Evolutionary conservation across 2,888 invertebrate genomes (phyloP).

Genomic region (Caenorhabditis sp.): DNA sequence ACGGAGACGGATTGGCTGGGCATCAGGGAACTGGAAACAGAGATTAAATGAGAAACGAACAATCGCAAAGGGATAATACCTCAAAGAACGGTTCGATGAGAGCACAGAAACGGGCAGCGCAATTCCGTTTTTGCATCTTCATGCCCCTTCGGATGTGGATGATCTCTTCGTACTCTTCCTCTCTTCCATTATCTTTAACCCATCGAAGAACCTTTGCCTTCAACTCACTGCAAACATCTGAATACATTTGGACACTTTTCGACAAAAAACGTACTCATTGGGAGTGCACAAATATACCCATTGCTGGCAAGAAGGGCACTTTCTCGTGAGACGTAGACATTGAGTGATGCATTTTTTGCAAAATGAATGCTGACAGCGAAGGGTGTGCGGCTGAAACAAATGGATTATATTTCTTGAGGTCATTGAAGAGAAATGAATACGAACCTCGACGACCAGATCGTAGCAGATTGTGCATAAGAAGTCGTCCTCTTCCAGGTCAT

Average conservation of each 20-base stretch:
- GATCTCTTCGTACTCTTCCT: slow-evolving; percentile 23
- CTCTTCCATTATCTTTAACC: slow-evolving; percentile 15
- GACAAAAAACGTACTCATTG: slow-evolving; percentile 4
- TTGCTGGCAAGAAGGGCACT: slow-evolving; percentile 34
- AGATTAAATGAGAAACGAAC: too few species aligned
- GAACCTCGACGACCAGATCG: slow-evolving; percentile 28
- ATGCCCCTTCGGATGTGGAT: slow-evolving; percentile 5
- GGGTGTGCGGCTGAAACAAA: slow-evolving; percentile 34
- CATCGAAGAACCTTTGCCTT: slow-evolving; percentile 17
- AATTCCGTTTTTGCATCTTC: background rate
- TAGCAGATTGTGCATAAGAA: slow-evolving; percentile 33
- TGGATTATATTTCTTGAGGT: too few species aligned
- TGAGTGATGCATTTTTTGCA: slow-evolving; percentile 36
- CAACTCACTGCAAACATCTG: slow-evolving; percentile 6
- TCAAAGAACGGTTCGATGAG: slow-evolving; percentile 23
- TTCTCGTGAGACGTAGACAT: slow-evolving; percentile 5
- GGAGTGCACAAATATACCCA: slow-evolving; percentile 22
- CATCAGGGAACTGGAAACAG: background rate
- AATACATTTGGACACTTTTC: background rate
- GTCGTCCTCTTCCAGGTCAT: slow-evolving; percentile 22
- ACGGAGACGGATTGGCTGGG: slow-evolving; percentile 8
- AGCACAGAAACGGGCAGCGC: background rate
- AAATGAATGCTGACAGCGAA: slow-evolving; percentile 42
- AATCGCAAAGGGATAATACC: too few species aligned
- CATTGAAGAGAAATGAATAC: too few species aligned